Evolutionary conservation across 2,797 vertebrate species (phyloP).

Genomic region (Anomalospiza imberbis): DNA sequence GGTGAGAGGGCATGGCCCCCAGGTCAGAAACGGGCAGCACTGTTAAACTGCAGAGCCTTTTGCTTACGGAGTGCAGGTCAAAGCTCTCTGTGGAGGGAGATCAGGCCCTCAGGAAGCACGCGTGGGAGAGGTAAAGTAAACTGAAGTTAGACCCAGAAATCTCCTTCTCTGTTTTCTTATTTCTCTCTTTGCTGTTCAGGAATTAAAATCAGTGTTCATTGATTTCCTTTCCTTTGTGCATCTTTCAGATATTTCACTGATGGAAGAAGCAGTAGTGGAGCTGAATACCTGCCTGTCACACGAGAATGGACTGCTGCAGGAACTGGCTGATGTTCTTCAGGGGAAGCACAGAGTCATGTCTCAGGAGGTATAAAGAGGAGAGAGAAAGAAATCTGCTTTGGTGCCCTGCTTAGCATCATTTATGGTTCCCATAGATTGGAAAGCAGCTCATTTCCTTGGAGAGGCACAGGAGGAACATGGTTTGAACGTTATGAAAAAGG

Average conservation of each 20-base stretch:
- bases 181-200: neutral
- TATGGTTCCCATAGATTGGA: neutral
- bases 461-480: neutral
- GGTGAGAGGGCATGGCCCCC: neutral
- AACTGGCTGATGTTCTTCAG: slow-evolving; percentile 88
- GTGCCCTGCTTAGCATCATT: neutral
- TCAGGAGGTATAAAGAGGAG: slow-evolving; percentile 81
- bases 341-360: slow-evolving; percentile 93
- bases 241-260: slow-evolving; percentile 64
- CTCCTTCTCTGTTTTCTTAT: neutral
- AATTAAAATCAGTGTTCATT: neutral
- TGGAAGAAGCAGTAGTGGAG: slow-evolving; percentile 77
- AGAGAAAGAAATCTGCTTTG: neutral
- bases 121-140: neutral
- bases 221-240: neutral
- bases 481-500: neutral
- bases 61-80: neutral
- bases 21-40: neutral
- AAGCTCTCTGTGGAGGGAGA: neutral
- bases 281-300: slow-evolving; percentile 83
- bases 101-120: neutral
- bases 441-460: neutral
- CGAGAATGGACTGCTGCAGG: slow-evolving; percentile 87
- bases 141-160: neutral
- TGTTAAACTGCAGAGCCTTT: neutral